phyloP scores from a whole-genome alignment of 2,797 vertebrate genomes.

The Decapterus maruadsi region DNA sequence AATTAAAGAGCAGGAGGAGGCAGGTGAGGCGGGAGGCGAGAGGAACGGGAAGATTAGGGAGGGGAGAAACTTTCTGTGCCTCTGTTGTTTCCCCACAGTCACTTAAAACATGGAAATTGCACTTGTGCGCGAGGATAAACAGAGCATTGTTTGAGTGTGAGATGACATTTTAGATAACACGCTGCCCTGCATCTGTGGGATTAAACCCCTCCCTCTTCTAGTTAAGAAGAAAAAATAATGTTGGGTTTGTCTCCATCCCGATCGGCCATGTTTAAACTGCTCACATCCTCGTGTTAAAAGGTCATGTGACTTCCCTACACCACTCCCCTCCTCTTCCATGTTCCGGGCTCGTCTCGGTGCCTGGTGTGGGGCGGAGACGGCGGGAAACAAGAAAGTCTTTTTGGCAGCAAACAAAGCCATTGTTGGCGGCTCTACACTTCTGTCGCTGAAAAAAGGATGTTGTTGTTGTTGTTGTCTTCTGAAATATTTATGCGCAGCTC shows the following conservation, averaged over 20 bases:
- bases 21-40: conserved; percentile 34
- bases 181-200: background rate
- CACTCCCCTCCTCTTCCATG: background rate
- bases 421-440: conserved; percentile 19
- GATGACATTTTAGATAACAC: conserved; percentile 17
- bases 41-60: conserved; percentile 26
- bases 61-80: conserved; percentile 44
- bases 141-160: background rate
- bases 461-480: background rate
- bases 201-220: background rate
- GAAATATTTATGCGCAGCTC: conserved; percentile 26
- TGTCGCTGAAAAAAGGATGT: background rate
- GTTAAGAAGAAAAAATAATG: no score
- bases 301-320: conserved; percentile 13
- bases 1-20: conserved; percentile 66
- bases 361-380: background rate
- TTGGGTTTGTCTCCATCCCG: background rate
- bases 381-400: conserved; percentile 37
- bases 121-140: conserved; percentile 10
- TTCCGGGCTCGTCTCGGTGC: conserved; percentile 8
- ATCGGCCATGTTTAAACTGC: background rate
- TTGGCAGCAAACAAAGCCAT: conserved; percentile 13
- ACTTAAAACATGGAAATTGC: conserved; percentile 5
- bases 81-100: conserved; percentile 10
- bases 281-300: background rate